phyloP scores from a whole-genome alignment of 2,888 invertebrate species.

The Eristalis tenax region DNA sequence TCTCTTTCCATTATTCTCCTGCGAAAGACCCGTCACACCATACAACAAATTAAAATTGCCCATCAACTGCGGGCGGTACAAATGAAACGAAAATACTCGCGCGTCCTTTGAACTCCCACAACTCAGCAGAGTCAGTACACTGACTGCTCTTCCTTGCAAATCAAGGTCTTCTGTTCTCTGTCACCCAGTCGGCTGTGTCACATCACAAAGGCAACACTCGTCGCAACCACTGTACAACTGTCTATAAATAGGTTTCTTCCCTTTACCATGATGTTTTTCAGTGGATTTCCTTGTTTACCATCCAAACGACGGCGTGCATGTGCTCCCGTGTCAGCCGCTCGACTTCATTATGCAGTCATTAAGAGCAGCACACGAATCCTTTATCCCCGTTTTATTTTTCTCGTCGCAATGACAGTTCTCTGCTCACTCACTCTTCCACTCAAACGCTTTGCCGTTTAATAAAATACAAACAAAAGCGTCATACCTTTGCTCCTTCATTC shows the following conservation, averaged over 20 bases:
- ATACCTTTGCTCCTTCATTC: background rate
- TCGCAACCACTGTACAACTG: background rate
- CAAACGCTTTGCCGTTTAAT: background rate
- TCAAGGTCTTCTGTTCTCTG: background rate
- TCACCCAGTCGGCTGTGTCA: background rate
- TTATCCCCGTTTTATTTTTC: background rate
- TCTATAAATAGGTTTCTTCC: background rate
- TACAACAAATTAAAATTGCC: background rate
- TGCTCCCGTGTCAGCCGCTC: background rate
- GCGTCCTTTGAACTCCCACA: slow-evolving; percentile 1
- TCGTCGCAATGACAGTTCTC: background rate
- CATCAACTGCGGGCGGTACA: background rate
- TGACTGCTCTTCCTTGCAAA: background rate
- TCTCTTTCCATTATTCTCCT: background rate
- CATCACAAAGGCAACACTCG: background rate
- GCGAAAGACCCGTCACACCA: background rate
- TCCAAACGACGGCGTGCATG: background rate
- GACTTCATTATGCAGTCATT: background rate
- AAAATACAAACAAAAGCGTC: background rate
- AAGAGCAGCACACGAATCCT: slow-evolving; percentile 1
- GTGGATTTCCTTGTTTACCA: slow-evolving; percentile 4
- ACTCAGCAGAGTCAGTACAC: background rate
- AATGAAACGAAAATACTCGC: background rate
- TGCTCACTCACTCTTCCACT: background rate
- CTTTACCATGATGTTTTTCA: background rate